Percentiles rank a stretch among this genome's conserved stretches.
phyloP scores from a whole-genome alignment of 2,113 vertebrate species.

The Barnardius zonarius region DNA sequence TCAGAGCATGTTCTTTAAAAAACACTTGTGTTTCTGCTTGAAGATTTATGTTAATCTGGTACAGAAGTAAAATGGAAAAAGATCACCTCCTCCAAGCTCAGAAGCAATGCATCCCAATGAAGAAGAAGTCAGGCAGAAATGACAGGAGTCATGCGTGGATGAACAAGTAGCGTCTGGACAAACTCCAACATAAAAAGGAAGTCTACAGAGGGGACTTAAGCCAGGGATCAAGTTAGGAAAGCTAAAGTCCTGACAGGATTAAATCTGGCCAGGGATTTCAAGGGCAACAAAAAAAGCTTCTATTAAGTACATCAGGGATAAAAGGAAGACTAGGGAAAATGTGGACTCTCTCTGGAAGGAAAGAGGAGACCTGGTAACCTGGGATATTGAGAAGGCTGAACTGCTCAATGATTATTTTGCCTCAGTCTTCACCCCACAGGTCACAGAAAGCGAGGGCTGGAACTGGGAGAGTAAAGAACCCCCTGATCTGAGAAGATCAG shows the following conservation, averaged over 20 bases:
- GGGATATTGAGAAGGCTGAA: background rate
- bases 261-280: background rate
- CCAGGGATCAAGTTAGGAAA: background rate
- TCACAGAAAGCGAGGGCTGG: background rate
- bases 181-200: background rate
- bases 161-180: background rate
- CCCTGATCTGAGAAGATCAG: background rate
- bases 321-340: background rate
- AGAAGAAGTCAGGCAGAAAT: background rate
- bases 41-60: background rate
- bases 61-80: background rate
- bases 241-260: background rate
- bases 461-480: background rate
- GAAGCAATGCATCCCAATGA: background rate
- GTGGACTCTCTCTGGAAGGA: background rate
- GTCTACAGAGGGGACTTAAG: background rate
- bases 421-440: background rate
- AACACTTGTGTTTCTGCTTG: background rate
- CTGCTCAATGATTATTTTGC: background rate
- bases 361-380: background rate
- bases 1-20: background rate
- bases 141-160: background rate
- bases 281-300: background rate
- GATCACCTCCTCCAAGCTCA: background rate
- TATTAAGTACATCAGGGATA: background rate